These are phyloP conservation scores for Zaprionus tsacasi DNA, from an alignment of 1,140 invertebrate species.

Conservation along the genomic window DNA sequence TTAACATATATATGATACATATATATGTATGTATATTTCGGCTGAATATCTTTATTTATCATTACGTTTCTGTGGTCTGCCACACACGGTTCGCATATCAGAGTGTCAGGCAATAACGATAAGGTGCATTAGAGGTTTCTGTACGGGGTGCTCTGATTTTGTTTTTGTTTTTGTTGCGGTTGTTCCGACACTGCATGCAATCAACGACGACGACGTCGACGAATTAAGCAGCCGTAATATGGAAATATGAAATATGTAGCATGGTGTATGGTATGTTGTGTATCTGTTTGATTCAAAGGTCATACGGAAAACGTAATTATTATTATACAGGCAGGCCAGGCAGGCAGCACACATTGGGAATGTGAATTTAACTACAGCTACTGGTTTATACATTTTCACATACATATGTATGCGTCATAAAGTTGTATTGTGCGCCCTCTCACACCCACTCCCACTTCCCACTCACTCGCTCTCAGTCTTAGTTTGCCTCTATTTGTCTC, in stretches of 20 bases:
- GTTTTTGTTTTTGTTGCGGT: conserved; percentile 17
- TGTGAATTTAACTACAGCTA: not conserved
- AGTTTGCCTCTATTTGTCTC: not conserved
- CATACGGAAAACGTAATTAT: conserved; percentile 3
- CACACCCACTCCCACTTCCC: too few species aligned
- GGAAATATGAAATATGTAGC: conserved; percentile 6
- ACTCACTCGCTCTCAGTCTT: not conserved
- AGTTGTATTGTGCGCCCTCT: not conserved
- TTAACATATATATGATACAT: too few species aligned
- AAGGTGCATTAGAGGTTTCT: conserved; percentile 28
- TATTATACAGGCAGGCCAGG: not conserved
- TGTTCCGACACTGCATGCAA: conserved; percentile 1
- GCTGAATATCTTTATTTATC: conserved; percentile 8
- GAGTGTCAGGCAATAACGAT: conserved; percentile 12
- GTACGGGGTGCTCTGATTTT: not conserved
- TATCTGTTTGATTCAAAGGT: conserved; percentile 7
- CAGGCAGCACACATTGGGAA: too few species aligned
- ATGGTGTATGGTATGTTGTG: not conserved
- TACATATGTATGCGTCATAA: not conserved
- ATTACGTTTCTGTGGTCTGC: not conserved
- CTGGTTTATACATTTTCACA: not conserved
- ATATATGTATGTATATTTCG: not conserved
- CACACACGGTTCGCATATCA: conserved; percentile 11
- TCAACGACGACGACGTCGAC: not conserved
- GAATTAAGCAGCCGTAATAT: conserved; percentile 1